Evolutionary conservation across 1,140 invertebrate genomes (phyloP).

Genomic region (Myzus persicae): DNA sequence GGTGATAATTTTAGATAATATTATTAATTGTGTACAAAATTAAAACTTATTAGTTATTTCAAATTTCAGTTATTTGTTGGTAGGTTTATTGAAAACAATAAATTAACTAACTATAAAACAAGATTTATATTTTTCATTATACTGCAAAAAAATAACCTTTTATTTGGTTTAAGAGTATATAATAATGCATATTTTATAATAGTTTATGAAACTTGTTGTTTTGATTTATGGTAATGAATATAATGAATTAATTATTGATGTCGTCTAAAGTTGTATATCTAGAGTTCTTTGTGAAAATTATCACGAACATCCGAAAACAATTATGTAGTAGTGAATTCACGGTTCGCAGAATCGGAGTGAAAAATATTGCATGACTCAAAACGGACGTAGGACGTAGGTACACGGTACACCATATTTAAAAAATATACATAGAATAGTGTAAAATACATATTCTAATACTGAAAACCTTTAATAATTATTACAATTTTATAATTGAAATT

Average conservation of each 20-base stretch:
- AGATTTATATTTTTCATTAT: background rate
- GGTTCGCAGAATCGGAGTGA: background rate
- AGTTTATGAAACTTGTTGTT: background rate
- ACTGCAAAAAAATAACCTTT: background rate
- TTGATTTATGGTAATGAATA: background rate
- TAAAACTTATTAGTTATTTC: background rate
- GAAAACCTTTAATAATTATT: background rate
- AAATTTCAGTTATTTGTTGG: background rate
- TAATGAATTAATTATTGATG: background rate
- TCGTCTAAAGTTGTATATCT: background rate
- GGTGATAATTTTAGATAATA: no score
- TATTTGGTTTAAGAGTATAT: background rate
- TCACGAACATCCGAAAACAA: background rate
- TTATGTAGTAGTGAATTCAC: background rate
- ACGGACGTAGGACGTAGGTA: no score
- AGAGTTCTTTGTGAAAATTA: background rate
- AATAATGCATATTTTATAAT: background rate
- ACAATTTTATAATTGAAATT: background rate
- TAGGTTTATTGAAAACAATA: background rate
- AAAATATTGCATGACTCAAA: constrained; percentile 14
- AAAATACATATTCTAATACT: background rate
- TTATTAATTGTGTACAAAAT: background rate
- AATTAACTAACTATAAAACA: background rate
- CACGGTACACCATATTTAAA: background rate
- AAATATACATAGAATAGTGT: background rate